Evolutionary conservation across 2,797 vertebrate species (phyloP).

Genomic region (Phalloptychus januarius): DNA sequence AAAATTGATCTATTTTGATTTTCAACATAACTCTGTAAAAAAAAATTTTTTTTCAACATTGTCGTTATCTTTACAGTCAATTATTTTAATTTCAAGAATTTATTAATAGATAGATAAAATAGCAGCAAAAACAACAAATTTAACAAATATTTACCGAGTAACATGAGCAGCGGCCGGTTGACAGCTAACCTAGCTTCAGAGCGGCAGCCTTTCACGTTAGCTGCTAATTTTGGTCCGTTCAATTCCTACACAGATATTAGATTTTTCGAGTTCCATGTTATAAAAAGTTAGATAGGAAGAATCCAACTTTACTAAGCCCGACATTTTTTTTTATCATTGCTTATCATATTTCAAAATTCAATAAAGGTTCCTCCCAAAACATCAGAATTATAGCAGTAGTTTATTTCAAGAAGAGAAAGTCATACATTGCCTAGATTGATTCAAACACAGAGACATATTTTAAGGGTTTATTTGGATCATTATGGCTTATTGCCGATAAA

Average conservation of each 20-base stretch:
- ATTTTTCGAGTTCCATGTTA: background rate
- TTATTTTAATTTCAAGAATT: background rate
- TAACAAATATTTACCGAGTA: background rate
- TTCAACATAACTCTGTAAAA: background rate
- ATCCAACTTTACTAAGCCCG: background rate
- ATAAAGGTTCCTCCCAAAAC: background rate
- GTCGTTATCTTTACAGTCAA: background rate
- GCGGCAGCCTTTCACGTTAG: background rate
- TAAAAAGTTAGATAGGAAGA: background rate
- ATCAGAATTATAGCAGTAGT: background rate
- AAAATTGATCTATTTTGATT: background rate
- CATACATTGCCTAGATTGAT: background rate
- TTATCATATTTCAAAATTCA: background rate
- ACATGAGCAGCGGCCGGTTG: background rate
- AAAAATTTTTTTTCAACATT: background rate
- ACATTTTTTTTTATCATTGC: background rate
- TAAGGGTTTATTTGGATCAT: background rate
- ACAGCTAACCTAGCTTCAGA: background rate
- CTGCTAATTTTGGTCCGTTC: background rate
- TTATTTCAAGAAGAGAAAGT: background rate
- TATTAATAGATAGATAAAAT: background rate
- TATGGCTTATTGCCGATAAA: background rate
- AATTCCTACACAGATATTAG: background rate
- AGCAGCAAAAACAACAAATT: background rate
- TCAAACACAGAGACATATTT: background rate